A percentile compares a stretch with the other conserved stretches of the same genome.
Evolutionary conservation across 2,888 invertebrate species (phyloP).

Genomic region (Monoplex corrugatus): DNA sequence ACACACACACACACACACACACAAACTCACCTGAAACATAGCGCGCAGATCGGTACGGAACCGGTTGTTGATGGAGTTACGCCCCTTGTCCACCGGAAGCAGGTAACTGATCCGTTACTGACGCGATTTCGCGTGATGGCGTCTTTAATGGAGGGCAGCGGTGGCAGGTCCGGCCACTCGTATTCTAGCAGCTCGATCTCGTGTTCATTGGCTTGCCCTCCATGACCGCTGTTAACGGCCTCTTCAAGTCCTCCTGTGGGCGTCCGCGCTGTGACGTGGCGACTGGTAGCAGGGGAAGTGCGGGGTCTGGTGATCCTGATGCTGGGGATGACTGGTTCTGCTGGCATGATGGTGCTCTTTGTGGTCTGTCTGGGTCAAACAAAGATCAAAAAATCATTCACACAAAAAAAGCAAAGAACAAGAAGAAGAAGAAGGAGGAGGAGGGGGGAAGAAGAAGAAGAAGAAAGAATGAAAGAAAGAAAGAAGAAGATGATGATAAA

Average conservation of each 20-base stretch:
- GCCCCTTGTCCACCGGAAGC: slow-evolving; percentile 75
- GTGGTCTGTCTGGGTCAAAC: neutral
- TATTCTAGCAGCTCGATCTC: slow-evolving; percentile 72
- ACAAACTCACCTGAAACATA: slow-evolving; percentile 66
- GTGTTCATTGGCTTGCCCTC: slow-evolving; percentile 56
- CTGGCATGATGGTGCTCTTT: slow-evolving; percentile 1
- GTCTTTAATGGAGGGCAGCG: slow-evolving; percentile 73
- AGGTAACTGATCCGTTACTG: slow-evolving; percentile 75
- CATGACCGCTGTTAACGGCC: neutral
- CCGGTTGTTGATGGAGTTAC: slow-evolving; percentile 73
- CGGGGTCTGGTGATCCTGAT: neutral
- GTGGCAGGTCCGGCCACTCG: slow-evolving; percentile 78
- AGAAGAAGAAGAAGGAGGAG: neutral
- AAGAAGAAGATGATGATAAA: slow-evolving; percentile 13
- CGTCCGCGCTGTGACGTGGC: slow-evolving; percentile 12
- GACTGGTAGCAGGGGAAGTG: slow-evolving; percentile 19
- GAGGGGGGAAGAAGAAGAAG: neutral
- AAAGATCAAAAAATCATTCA: neutral
- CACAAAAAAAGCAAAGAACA: no score
- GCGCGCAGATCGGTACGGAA: slow-evolving; percentile 75
- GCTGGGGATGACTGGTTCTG: neutral
- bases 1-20: neutral
- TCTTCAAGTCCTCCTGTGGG: neutral
- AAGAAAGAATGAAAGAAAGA: neutral
- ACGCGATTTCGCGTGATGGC: slow-evolving; percentile 73